Base-by-base conservation (phyloP, 2,113 vertebrate species). In the Lampris incognitus region DNA sequence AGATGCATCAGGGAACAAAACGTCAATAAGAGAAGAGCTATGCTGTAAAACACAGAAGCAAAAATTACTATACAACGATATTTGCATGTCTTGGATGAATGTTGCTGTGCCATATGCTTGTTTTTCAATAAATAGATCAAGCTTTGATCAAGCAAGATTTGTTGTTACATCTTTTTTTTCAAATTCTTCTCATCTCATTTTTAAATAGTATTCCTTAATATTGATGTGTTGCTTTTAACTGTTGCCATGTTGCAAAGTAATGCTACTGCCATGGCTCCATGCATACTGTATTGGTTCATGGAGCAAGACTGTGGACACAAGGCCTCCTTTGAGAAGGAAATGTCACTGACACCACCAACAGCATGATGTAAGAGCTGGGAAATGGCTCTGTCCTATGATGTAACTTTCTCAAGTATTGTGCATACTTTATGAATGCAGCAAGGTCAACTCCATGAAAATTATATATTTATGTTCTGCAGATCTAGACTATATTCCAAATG, bases 361-460 rank as follows among this genome's bases (percentile, higher is more conserved):
- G 5, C 7, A 78, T 91, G 87, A 93, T 61, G 88, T 76, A 91
- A 91, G 56, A 88, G 4, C 3, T 9, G 55, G 67, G 50, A 49
- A 56, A 64, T 40, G 68, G 11, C 49, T 61, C 2, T 5, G 6
- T 64, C 67, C 46, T 3, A 24, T 89, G 91, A 92, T 91, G 87
- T 69, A 92, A 91, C 78, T 62, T 81, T 62, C 39, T 38, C 8
- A 49, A 38, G 37, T 65, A 74, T 71, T 72, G 24, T 1, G 41
- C 24, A 24, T 24, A 24, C 24, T 24, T 2, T 49, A 5, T 38
- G n/a, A 38, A 57, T 36, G 4, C 46, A 49, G 11, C 24, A 24
- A 2, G 1, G 57, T 6, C 11, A 37, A 5, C 49, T 51, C 9
- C 7, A 54, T 61, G 24, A 24, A 24, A 24, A 24, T 24, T 24